Evolutionary conservation across 2,888 invertebrate species (phyloP).

Genomic region (Argyresthia goedartella): DNA sequence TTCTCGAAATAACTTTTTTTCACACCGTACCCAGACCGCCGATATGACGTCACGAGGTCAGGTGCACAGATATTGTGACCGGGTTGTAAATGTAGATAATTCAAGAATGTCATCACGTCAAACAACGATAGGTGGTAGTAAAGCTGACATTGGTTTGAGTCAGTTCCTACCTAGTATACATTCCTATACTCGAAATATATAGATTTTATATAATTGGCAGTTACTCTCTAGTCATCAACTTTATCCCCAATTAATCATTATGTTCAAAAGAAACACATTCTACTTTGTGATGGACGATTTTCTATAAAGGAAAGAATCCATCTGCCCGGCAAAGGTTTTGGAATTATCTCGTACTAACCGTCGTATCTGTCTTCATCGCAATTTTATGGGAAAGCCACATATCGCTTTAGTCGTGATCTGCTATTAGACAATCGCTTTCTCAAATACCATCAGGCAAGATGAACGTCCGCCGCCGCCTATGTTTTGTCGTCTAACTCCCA

Average conservation of each 20-base stretch:
- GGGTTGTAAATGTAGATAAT: too few relatives aligned
- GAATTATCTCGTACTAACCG: slow-evolving; percentile 20
- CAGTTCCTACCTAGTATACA: too few relatives aligned
- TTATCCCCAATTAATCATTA: background rate
- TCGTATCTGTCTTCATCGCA: slow-evolving; percentile 30
- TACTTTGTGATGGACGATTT: background rate
- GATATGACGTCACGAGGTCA: too few relatives aligned
- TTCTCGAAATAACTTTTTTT: too few relatives aligned
- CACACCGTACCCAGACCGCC: too few relatives aligned
- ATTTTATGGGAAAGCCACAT: slow-evolving; percentile 33
- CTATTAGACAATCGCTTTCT: slow-evolving; percentile 31
- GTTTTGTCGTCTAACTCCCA: slow-evolving; percentile 28
- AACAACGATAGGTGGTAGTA: too few relatives aligned
- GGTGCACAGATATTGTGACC: too few relatives aligned
- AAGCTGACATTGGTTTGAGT: too few relatives aligned
- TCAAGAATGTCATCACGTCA: too few relatives aligned
- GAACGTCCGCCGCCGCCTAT: slow-evolving; percentile 19
- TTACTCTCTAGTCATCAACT: too few relatives aligned
- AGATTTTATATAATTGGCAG: too few relatives aligned
- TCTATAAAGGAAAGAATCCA: background rate
- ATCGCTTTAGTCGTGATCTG: slow-evolving; percentile 26
- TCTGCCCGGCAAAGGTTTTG: background rate
- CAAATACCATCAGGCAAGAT: slow-evolving; percentile 22
- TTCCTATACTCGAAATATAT: too few relatives aligned
- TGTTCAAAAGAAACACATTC: background rate